phyloP scores from a whole-genome alignment of 2,113 vertebrate species.

The Pangasianodon hypophthalmus region DNA sequence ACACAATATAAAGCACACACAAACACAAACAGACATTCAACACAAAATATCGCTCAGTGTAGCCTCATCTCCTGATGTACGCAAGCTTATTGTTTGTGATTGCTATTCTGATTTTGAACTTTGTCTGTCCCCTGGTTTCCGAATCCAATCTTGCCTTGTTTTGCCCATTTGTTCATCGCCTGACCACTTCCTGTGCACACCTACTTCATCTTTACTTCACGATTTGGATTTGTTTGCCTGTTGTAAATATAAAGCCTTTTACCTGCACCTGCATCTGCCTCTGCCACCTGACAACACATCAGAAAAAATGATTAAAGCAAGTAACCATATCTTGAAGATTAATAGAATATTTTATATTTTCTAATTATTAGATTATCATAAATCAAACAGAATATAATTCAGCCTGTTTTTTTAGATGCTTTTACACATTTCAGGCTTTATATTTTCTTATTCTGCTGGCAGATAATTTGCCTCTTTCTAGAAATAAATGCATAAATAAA shows the following conservation, averaged over 20 bases:
- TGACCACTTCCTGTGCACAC: not conserved
- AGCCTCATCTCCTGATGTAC: too few relatives aligned
- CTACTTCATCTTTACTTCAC: not conserved
- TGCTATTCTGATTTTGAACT: not conserved
- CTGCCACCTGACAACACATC: not conserved
- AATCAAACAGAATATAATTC: too few relatives aligned
- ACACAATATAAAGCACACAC: too few relatives aligned
- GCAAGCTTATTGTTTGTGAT: too few relatives aligned
- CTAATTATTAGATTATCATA: not conserved
- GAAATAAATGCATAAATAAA: too few relatives aligned
- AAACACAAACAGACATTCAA: too few relatives aligned
- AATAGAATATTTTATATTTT: not conserved
- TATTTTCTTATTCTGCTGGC: too few relatives aligned
- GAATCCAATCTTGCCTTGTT: not conserved
- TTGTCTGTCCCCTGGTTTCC: not conserved
- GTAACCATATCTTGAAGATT: not conserved
- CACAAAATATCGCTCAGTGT: too few relatives aligned
- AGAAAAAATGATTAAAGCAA: not conserved
- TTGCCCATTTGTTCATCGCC: not conserved
- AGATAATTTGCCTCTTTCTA: too few relatives aligned
- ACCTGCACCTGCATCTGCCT: not conserved
- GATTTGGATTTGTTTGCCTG: not conserved
- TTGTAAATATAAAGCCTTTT: not conserved
- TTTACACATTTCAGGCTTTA: not conserved
- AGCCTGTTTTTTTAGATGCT: not conserved